Evolutionary conservation across 2,113 vertebrate species (phyloP).

Genomic region (Saguinus midas): DNA sequence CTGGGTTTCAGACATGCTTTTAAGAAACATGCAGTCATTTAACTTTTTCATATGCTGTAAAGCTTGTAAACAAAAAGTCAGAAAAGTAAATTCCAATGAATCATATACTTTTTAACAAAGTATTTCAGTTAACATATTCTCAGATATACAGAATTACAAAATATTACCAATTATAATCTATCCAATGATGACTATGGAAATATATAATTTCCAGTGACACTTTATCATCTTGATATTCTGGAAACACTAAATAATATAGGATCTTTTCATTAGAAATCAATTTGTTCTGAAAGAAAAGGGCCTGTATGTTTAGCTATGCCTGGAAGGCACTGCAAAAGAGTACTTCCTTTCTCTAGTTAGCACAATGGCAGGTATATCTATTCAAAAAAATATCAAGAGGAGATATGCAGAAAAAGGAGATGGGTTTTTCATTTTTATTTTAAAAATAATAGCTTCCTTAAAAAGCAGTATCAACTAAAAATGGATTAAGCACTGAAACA

Average conservation of each 20-base stretch:
- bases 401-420: neutral
- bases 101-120: constrained; percentile 30
- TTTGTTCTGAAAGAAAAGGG: constrained; percentile 61
- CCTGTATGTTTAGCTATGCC: constrained; percentile 10
- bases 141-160: neutral
- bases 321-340: neutral
- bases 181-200: constrained; percentile 36
- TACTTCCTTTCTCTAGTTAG: neutral
- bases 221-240: constrained; percentile 38
- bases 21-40: constrained; percentile 13
- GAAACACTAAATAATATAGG: constrained; percentile 2
- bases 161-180: constrained; percentile 17
- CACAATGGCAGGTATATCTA: neutral
- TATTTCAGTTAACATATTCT: neutral
- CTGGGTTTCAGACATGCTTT: constrained; percentile 35
- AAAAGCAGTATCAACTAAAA: neutral
- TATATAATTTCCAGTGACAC: neutral
- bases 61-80: constrained; percentile 12
- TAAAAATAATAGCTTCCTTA: neutral
- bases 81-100: neutral
- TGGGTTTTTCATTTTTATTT: constrained; percentile 9
- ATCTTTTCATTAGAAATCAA: constrained; percentile 54
- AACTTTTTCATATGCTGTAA: neutral
- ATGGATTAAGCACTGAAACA: neutral
- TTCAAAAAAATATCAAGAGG: neutral